phyloP scores from a whole-genome alignment of 2,888 invertebrate genomes.

The Pilophorus perplexus region DNA sequence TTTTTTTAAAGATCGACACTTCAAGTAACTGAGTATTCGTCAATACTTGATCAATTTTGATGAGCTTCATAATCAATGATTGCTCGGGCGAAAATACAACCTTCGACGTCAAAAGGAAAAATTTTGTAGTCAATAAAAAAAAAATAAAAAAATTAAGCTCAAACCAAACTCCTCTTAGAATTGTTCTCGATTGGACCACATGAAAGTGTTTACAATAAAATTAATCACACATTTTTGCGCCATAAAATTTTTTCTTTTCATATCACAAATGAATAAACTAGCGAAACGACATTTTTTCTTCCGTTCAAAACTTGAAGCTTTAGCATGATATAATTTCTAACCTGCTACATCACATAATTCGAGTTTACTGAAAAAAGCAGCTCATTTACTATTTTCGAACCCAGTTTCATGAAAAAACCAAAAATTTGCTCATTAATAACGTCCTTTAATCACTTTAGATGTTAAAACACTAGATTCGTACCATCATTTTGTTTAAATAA shows the following conservation, averaged over 20 bases:
- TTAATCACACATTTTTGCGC: no score
- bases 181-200: not conserved
- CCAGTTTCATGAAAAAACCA: conserved; percentile 15
- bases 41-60: no score
- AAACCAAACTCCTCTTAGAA: no score
- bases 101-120: conserved; percentile 5
- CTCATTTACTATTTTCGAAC: not conserved
- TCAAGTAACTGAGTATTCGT: no score
- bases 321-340: not conserved
- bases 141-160: not conserved
- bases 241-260: not conserved
- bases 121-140: not conserved
- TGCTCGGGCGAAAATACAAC: no score
- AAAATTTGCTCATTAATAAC: conserved; percentile 42
- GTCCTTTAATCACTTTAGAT: conserved; percentile 44
- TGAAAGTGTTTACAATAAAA: not conserved
- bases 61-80: no score
- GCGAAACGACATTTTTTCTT: not conserved
- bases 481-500: conserved; percentile 17
- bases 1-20: no score
- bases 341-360: conserved; percentile 28
- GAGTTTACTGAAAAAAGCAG: conserved; percentile 17
- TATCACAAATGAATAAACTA: not conserved
- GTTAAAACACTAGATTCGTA: conserved; percentile 9
- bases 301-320: conserved; percentile 20